Percentiles rank a stretch among this genome's conserved stretches.
Evolutionary conservation across 2,113 vertebrate species (phyloP).

Genomic region (Thermophis baileyi): DNA sequence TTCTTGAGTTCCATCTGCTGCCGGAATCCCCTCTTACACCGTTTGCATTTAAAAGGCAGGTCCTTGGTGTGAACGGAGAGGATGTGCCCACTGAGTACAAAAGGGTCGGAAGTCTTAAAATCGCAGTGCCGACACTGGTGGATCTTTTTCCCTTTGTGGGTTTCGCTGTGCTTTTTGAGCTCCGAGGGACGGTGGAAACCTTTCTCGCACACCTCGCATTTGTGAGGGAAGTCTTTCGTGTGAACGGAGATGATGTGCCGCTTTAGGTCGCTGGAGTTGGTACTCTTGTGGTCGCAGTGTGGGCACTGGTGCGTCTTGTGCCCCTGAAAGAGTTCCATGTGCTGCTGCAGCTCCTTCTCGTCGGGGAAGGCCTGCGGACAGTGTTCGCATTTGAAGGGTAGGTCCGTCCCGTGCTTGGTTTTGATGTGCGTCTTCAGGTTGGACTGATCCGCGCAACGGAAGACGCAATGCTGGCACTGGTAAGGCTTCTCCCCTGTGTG

Average conservation of each 20-base stretch:
- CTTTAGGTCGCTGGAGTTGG: constrained; percentile 98
- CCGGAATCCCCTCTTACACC: constrained; percentile 93
- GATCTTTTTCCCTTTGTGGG: constrained; percentile 94
- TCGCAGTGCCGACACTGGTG: constrained; percentile 98
- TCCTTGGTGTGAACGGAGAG: constrained; percentile 98
- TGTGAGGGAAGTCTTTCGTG: constrained; percentile 99
- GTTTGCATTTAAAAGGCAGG: constrained; percentile 97
- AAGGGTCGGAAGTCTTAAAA: constrained; percentile 96
- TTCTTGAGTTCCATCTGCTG: constrained; percentile 96
- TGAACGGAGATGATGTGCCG: constrained; percentile 97
- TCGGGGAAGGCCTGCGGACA: constrained; percentile 94
- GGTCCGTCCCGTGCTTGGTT: constrained; percentile 89
- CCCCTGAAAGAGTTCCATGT: constrained; percentile 92
- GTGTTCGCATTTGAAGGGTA: constrained; percentile 95
- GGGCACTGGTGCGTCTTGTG: constrained; percentile 98
- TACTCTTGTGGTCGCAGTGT: constrained; percentile 99
- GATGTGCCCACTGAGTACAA: constrained; percentile 96
- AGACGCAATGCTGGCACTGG: constrained; percentile 93
- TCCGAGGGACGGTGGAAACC: constrained; percentile 97
- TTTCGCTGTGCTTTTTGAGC: constrained; percentile 96
- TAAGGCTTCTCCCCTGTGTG: constrained; percentile 99
- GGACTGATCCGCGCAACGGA: constrained; percentile 96
- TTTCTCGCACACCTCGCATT: constrained; percentile 97
- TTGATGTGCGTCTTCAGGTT: constrained; percentile 99
- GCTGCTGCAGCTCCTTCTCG: constrained; percentile 89